Conservation (phyloP, 1,140 invertebrate species). For the Globodera rostochiensis region DNA sequence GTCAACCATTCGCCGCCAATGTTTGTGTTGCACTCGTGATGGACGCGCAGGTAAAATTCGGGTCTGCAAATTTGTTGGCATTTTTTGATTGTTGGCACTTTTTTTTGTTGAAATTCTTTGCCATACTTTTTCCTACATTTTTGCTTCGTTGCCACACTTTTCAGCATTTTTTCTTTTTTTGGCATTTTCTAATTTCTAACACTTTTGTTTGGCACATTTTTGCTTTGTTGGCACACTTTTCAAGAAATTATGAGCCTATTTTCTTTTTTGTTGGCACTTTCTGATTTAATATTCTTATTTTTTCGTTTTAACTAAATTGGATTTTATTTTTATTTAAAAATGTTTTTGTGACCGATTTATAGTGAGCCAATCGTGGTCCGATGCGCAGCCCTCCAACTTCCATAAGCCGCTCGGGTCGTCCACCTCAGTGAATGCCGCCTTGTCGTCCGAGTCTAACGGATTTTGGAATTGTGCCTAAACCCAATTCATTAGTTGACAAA, state of each 20-base stretch:
- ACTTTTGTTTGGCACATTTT: too few relatives aligned
- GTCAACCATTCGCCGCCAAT: constrained; percentile 35
- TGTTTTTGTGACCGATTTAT: not conserved
- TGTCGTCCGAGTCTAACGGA: constrained; percentile 51
- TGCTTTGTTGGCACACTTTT: too few relatives aligned
- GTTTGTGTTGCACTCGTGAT: constrained; percentile 41
- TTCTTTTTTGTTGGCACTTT: not conserved
- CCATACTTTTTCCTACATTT: too few relatives aligned
- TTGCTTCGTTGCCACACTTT: too few relatives aligned
- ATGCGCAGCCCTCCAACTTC: constrained; percentile 42
- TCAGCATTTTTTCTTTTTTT: not conserved
- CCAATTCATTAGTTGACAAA: not conserved
- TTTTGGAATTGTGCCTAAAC: constrained; percentile 36
- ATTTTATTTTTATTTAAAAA: too few relatives aligned
- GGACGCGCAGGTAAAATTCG: constrained; percentile 42
- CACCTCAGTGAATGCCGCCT: constrained; percentile 40
- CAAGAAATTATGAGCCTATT: too few relatives aligned
- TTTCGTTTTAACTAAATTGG: too few relatives aligned
- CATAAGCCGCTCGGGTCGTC: constrained; percentile 35
- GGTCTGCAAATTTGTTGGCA: constrained; percentile 32
- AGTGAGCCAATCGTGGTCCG: constrained; percentile 37
- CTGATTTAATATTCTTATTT: too few relatives aligned
- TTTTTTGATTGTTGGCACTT: not conserved
- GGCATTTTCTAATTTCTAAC: not conserved
- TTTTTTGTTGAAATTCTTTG: not conserved